Conservation (phyloP, 2,797 vertebrate species). For the Coregonus sp. region DNA sequence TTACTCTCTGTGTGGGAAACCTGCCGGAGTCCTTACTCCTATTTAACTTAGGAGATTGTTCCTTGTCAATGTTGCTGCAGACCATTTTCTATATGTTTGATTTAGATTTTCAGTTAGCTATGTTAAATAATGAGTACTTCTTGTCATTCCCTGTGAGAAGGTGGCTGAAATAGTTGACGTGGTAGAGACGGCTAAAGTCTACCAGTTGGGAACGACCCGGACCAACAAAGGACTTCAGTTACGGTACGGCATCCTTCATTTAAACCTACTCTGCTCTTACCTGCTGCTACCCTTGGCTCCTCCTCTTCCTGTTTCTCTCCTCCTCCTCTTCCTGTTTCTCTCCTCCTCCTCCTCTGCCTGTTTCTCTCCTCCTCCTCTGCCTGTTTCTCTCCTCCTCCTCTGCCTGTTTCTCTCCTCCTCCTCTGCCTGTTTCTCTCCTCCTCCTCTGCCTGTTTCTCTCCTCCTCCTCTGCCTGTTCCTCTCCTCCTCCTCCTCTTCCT, state of each 20-base stretch:
- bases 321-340: not conserved
- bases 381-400: not conserved
- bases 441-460: too few species aligned
- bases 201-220: conserved; percentile 92
- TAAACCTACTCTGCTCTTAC: not conserved
- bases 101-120: not conserved
- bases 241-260: conserved; percentile 70
- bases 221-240: conserved; percentile 98
- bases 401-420: not conserved
- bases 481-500: too few species aligned
- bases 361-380: not conserved
- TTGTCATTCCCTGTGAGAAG: conserved; percentile 62
- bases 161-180: conserved; percentile 98
- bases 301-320: not conserved
- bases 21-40: too few species aligned
- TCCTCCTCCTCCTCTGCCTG: not conserved
- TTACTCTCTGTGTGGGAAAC: not conserved
- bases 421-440: too few species aligned
- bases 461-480: too few species aligned
- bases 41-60: not conserved
- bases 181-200: conserved; percentile 96
- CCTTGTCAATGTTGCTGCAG: not conserved
- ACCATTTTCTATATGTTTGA: not conserved
- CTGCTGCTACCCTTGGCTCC: not conserved
- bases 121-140: not conserved